Evolutionary conservation across 2,113 vertebrate species (phyloP).

Genomic region (Rutilus rutilus): DNA sequence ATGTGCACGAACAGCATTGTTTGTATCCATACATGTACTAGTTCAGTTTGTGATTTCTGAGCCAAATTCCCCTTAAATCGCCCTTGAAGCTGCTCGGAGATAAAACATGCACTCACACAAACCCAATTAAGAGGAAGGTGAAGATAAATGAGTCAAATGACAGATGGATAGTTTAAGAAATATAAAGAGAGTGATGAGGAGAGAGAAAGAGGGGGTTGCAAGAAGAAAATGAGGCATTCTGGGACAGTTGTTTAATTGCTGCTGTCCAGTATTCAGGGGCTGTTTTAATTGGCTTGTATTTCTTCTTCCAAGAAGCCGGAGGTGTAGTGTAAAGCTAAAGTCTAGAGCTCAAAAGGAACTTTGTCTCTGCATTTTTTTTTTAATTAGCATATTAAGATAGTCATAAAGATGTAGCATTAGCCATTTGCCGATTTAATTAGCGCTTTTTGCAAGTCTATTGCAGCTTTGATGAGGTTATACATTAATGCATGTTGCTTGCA

Average conservation of each 20-base stretch:
- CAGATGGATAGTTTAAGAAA: constrained; percentile 29
- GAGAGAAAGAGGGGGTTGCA: background rate
- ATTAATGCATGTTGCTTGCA: constrained; percentile 30
- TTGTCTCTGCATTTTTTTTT: constrained; percentile 21
- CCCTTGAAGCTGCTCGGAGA: constrained; percentile 24
- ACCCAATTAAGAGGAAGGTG: constrained; percentile 37
- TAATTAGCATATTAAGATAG: constrained; percentile 31
- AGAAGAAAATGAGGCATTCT: constrained; percentile 11
- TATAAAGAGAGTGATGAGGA: constrained; percentile 35
- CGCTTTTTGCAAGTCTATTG: background rate
- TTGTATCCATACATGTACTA: constrained; percentile 34
- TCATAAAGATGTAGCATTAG: constrained; percentile 29
- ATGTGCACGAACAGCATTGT: background rate
- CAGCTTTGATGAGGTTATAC: constrained; percentile 15
- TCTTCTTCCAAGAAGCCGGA: constrained; percentile 23
- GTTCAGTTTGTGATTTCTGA: constrained; percentile 52
- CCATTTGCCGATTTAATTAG: constrained; percentile 38
- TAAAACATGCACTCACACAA: constrained; percentile 43
- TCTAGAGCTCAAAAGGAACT: background rate
- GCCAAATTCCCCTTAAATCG: constrained; percentile 47
- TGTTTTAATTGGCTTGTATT: constrained; percentile 62
- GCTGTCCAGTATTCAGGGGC: constrained; percentile 36
- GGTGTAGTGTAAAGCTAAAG: constrained; percentile 33
- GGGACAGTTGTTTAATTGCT: constrained; percentile 43
- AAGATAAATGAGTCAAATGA: constrained; percentile 39